A percentile compares a stretch with the other conserved stretches of the same genome.
Conservation (phyloP, 2,113 vertebrate genomes). For the Psettodes erumei region DNA sequence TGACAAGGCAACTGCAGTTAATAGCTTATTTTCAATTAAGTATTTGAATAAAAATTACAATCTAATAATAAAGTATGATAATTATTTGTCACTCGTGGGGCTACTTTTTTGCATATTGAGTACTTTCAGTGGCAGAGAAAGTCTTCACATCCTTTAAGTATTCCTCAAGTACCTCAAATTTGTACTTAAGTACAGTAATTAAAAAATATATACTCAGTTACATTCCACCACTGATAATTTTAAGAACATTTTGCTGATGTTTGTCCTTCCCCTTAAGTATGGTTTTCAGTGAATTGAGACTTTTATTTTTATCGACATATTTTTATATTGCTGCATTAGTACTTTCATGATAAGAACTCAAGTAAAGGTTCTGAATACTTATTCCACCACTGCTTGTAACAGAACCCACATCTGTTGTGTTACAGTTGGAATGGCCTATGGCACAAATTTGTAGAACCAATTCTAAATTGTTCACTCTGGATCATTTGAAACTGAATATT, state of each 20-base stretch:
- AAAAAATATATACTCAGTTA: too few species aligned
- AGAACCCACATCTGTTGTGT: not conserved
- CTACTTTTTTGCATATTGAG: not conserved
- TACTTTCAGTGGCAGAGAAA: too few species aligned
- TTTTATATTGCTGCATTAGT: not conserved
- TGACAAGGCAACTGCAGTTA: too few species aligned
- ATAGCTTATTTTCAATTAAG: not conserved
- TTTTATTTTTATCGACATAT: not conserved
- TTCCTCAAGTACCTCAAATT: too few species aligned
- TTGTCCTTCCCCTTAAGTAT: too few species aligned
- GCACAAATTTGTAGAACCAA: slow-evolving; percentile 11
- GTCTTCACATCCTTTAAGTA: too few species aligned
- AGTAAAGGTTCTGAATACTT: not conserved
- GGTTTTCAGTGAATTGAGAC: too few species aligned
- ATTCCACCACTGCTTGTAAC: not conserved
- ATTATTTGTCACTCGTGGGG: too few species aligned
- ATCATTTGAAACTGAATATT: slow-evolving; percentile 13
- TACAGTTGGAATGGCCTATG: slow-evolving; percentile 10
- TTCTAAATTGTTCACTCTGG: slow-evolving; percentile 1
- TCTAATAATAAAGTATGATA: not conserved
- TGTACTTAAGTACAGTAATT: too few species aligned
- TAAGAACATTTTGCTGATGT: too few species aligned
- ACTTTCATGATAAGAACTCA: not conserved
- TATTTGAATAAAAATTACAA: not conserved
- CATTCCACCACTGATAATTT: too few species aligned